phyloP scores from a whole-genome alignment of 2,888 invertebrate genomes.

The Atethmia centrago region DNA sequence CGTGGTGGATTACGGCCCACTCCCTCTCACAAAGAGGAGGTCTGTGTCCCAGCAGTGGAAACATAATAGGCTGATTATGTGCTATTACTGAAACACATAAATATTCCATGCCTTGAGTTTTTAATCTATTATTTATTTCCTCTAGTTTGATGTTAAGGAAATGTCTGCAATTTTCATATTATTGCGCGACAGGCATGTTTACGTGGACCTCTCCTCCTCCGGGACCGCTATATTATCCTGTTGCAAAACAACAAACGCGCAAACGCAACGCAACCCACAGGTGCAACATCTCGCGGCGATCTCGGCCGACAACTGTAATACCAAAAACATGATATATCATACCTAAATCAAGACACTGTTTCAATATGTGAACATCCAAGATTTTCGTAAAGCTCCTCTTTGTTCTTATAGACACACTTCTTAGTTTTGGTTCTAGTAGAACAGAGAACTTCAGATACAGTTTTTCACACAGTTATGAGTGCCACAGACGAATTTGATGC shows the following conservation, averaged over 20 bases:
- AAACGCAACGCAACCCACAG: background rate
- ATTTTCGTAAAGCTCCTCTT: background rate
- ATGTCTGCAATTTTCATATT: background rate
- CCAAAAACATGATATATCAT: background rate
- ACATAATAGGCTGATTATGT: too few species aligned
- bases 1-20: too few species aligned
- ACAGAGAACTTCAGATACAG: background rate
- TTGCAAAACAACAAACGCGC: slow-evolving; percentile 7
- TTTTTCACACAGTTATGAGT: background rate
- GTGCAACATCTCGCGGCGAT: slow-evolving; percentile 18
- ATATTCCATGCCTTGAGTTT: background rate
- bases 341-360: background rate
- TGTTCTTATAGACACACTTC: background rate
- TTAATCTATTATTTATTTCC: background rate
- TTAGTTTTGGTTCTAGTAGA: background rate
- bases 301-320: background rate
- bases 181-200: background rate
- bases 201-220: background rate
- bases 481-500: background rate
- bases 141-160: background rate
- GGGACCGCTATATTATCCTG: slow-evolving; percentile 16
- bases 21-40: too few species aligned
- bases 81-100: background rate
- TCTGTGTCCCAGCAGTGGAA: too few species aligned
- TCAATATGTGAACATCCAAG: background rate